Base-by-base conservation (phyloP, 2,113 vertebrate genomes). In the Oncorhynchus kisutch region DNA sequence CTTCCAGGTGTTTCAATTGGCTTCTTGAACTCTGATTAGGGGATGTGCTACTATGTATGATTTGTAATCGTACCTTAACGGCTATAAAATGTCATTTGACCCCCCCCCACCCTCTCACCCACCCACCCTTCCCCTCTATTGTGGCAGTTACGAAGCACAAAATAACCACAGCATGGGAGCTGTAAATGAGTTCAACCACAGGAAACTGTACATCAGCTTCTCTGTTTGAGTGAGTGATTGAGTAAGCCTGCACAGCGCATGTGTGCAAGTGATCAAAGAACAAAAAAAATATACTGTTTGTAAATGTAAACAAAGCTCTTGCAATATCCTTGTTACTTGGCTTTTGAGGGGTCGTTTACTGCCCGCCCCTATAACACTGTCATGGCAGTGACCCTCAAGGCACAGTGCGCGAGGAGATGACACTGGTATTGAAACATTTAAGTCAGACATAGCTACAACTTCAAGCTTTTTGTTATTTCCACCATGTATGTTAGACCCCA, bases 141-240 rank as follows among this genome's bases (percentile, higher is more conserved):
- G 88, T 86, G 84, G 88, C 85, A 85, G 84, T 78, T 80, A 67
- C 27, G 77, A 65, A 82, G 75, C 27, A 25, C 81, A 85, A 73
- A 54, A 67, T 81, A 89, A 91, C 90, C 88, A 76, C 88, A 89
- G 79, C 73, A 70, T 54, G 76, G 82, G 48, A 78, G 81, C 75
- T 67, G 65, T 81, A 81, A 27, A 77, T 82, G 86, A 72, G 81
- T 18, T n/a, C 31, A 86, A 91, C 88, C 86, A 90, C 90, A 91
- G 90, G 89, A 89, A 91, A 89, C 82, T 80, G 78, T 80, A 85
- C 80, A 78, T 88, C 69, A 81, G 60, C 59, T 69, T 79, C 72
- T 49, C 72, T 49, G 79, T 78, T 75, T 70, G 1, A 25, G 20
- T 45, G 67, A 67, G 16, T 64, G 18, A 20, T 20, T 57, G 69